Conservation (phyloP, 1,140 invertebrate species). For the Oedothorax gibbosus region DNA sequence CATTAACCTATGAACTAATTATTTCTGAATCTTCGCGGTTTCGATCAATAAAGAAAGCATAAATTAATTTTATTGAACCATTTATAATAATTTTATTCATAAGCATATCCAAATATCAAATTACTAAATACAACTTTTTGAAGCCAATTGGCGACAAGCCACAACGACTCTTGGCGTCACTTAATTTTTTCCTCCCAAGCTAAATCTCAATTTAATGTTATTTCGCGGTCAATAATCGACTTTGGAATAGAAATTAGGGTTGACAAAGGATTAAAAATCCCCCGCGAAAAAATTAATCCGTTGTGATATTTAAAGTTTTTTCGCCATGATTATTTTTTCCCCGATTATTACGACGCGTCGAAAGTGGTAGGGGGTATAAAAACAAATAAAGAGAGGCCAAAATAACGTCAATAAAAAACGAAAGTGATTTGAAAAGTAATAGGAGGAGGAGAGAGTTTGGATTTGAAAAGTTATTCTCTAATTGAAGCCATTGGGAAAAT, state of each 20-base stretch:
- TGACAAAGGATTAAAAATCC: slow-evolving; percentile 40
- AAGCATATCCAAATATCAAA: no score
- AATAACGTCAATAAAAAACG: neutral
- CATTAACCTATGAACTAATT: no score
- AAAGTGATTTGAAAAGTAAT: slow-evolving; percentile 2
- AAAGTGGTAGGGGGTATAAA: slow-evolving; percentile 33
- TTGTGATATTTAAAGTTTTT: slow-evolving; percentile 33
- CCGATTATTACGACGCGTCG: neutral
- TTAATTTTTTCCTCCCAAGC: slow-evolving; percentile 18
- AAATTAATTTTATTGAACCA: no score
- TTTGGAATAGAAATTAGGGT: slow-evolving; percentile 53
- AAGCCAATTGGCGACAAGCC: no score
- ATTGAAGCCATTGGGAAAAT: slow-evolving; percentile 60
- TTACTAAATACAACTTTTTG: no score
- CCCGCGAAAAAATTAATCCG: slow-evolving; percentile 39
- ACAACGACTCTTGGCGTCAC: slow-evolving; percentile 1
- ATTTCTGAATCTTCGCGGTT: no score
- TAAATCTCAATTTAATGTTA: slow-evolving; percentile 13
- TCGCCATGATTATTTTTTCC: no score
- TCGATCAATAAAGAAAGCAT: no score
- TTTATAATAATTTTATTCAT: no score
- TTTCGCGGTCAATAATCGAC: slow-evolving; percentile 35
- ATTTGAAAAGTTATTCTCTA: slow-evolving; percentile 48
- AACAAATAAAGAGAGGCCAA: slow-evolving; percentile 24
- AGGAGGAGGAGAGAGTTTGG: slow-evolving; percentile 8